Percentiles rank a stretch among this genome's conserved stretches.
These are phyloP conservation scores for Sceliomorpha sp. DNA, from an alignment of 2,888 invertebrate species.

Conservation along the genomic window DNA sequence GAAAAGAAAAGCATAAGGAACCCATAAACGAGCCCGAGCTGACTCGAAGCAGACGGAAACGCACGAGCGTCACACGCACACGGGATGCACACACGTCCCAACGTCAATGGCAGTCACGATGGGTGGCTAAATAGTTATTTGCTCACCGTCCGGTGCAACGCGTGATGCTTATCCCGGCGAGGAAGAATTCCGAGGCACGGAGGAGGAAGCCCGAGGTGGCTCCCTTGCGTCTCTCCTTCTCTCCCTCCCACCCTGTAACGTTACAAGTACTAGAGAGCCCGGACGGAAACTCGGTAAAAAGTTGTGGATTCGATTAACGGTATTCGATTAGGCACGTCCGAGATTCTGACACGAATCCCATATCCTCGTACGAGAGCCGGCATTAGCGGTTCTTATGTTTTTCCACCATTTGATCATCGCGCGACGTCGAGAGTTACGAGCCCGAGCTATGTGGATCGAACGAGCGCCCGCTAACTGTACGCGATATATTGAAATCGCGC, in stretches of 20 bases:
- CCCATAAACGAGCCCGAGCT: too few relatives aligned
- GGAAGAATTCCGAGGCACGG: constrained; percentile 4
- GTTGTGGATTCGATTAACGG: constrained; percentile 46
- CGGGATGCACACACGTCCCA: too few relatives aligned
- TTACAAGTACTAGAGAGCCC: constrained; percentile 25
- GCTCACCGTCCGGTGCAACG: constrained; percentile 5
- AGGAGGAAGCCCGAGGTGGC: constrained; percentile 6
- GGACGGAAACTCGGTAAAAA: constrained; percentile 22
- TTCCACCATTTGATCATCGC: constrained; percentile 49
- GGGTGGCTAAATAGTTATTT: constrained; percentile 8
- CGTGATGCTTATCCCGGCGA: background rate
- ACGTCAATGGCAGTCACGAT: too few relatives aligned
- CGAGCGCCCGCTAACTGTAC: constrained; percentile 35
- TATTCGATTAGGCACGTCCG: constrained; percentile 54
- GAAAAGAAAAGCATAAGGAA: too few relatives aligned
- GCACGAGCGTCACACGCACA: too few relatives aligned
- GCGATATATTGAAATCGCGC: constrained; percentile 42
- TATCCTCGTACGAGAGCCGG: too few relatives aligned
- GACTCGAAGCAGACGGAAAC: too few relatives aligned
- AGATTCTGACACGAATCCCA: constrained; percentile 35
- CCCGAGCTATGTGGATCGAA: constrained; percentile 38
- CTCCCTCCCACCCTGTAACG: constrained; percentile 1
- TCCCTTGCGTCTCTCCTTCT: too few relatives aligned
- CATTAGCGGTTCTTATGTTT: constrained; percentile 51
- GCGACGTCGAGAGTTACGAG: background rate